Conservation (phyloP, 2,113 vertebrate species). For the Scomber japonicus region DNA sequence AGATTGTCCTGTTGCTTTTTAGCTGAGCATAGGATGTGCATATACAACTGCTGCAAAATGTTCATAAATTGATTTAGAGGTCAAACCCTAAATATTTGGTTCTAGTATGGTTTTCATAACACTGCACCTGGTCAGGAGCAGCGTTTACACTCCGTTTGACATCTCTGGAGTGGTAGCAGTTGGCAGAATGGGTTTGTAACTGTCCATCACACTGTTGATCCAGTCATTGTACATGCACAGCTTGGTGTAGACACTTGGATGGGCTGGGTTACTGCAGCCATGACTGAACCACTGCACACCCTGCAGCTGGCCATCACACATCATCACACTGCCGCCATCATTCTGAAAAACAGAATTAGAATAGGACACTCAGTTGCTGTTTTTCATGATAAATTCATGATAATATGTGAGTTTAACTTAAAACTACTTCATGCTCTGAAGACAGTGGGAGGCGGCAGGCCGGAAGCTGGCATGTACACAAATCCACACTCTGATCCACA, state of each 20-base stretch:
- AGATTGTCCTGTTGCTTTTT: not conserved
- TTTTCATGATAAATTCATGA: not conserved
- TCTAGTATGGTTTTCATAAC: not conserved
- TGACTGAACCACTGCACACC: slow-evolving; percentile 62
- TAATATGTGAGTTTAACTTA: not conserved
- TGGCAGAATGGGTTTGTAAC: not conserved
- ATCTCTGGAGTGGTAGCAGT: not conserved
- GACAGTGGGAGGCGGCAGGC: not conserved
- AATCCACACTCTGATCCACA: not conserved
- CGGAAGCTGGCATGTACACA: not conserved
- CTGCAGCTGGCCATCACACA: slow-evolving; percentile 73
- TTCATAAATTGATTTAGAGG: not conserved
- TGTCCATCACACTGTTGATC: slow-evolving; percentile 55
- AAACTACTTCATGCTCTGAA: not conserved
- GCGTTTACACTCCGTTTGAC: not conserved
- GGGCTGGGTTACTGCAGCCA: slow-evolving; percentile 34
- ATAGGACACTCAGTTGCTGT: not conserved
- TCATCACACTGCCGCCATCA: slow-evolving; percentile 61
- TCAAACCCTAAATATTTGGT: not conserved
- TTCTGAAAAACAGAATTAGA: slow-evolving; percentile 28
- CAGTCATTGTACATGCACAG: slow-evolving; percentile 65
- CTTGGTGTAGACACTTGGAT: slow-evolving; percentile 66
- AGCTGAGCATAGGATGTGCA: not conserved
- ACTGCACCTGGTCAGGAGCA: not conserved
- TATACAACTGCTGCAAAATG: too few species aligned